Evolutionary conservation across 1,140 invertebrate genomes (phyloP).

Genomic region (Drosophila lini): DNA sequence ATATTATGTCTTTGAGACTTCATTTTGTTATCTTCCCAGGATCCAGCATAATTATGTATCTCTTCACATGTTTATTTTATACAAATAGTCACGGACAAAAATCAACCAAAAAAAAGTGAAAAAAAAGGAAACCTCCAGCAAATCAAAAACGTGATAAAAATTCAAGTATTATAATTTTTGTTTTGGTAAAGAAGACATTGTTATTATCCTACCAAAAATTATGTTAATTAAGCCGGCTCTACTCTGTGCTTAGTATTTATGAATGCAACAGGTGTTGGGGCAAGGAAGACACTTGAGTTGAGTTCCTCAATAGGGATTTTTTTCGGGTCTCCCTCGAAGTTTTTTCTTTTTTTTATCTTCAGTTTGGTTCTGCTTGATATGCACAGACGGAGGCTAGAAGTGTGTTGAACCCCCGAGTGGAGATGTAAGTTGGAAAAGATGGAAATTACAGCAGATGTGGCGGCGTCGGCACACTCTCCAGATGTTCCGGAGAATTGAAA

Average conservation of each 20-base stretch:
- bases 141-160: constrained; percentile 61
- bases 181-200: constrained; percentile 2
- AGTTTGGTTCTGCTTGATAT: constrained; percentile 31
- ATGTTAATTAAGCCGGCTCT: constrained; percentile 55
- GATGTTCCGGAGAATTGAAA: constrained; percentile 61
- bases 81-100: constrained; percentile 34
- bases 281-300: constrained; percentile 35
- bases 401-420: constrained; percentile 47
- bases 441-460: constrained; percentile 8
- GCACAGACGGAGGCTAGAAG: constrained; percentile 29
- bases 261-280: constrained; percentile 73
- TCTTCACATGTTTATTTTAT: neutral
- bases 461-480: constrained; percentile 29
- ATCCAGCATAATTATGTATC: neutral
- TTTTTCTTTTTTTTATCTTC: neutral
- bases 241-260: constrained; percentile 56
- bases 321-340: neutral
- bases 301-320: constrained; percentile 46
- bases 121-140: constrained; percentile 44
- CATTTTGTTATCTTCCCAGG: neutral
- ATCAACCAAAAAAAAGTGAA: neutral
- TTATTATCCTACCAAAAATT: constrained; percentile 68
- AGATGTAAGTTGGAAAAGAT: constrained; percentile 9
- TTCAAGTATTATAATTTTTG: constrained; percentile 21
- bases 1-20: neutral